Evolutionary conservation across 2,888 invertebrate genomes (phyloP).

Genomic region (Acrocyrtus sp.): DNA sequence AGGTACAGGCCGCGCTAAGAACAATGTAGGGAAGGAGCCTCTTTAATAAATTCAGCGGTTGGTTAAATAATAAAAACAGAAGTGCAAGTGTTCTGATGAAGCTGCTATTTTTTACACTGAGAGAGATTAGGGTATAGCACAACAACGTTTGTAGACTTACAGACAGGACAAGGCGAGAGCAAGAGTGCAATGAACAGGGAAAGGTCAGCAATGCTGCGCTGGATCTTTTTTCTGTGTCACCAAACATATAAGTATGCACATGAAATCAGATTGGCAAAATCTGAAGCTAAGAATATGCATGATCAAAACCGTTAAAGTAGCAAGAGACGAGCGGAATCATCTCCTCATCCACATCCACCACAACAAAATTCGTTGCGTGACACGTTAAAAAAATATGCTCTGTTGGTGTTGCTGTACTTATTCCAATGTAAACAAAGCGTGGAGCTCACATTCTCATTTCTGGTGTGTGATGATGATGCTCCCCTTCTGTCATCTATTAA

Average conservation of each 20-base stretch:
- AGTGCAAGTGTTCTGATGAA: too few species aligned
- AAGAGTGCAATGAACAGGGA: constrained; percentile 59
- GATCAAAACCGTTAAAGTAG: not conserved
- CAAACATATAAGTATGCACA: constrained; percentile 33
- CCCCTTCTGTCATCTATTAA: not conserved
- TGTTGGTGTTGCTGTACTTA: not conserved
- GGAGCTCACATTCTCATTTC: not conserved
- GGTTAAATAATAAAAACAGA: too few species aligned
- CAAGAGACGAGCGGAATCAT: not conserved
- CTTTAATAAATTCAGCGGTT: too few species aligned
- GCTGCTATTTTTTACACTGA: too few species aligned
- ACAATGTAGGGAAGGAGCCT: too few species aligned
- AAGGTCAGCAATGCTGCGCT: constrained; percentile 52
- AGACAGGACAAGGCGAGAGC: constrained; percentile 52
- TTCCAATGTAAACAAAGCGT: constrained; percentile 6
- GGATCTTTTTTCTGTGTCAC: constrained; percentile 44
- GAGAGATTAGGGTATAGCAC: too few species aligned
- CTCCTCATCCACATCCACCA: not conserved
- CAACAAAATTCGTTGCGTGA: not conserved
- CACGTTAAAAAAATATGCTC: not conserved
- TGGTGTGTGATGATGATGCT: not conserved
- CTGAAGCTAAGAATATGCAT: not conserved
- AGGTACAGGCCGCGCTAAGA: too few species aligned
- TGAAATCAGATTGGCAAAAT: constrained; percentile 32
- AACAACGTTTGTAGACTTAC: too few species aligned